Base-by-base conservation (phyloP, 2,888 invertebrate genomes). In the Spatulosminthurus flaviceps region DNA sequence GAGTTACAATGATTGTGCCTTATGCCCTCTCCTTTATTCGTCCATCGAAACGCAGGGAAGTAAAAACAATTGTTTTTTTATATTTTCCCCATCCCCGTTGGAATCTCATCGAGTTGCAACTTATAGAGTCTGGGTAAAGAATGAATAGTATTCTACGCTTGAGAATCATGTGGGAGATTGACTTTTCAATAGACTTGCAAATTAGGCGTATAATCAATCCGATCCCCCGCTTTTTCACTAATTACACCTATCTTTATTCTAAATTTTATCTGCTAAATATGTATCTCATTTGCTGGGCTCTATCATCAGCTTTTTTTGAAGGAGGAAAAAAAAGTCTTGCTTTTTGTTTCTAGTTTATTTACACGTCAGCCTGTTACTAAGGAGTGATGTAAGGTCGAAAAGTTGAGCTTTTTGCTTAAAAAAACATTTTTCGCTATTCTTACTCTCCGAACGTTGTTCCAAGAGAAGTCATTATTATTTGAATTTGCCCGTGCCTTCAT, bases 161-260 rank as follows among this genome's bases (percentile, higher is more conserved):
- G 19, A 51, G 51, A 51, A 51, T 22, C 13, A 64, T 64, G 64
- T 64, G 26, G 64, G 64, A 64, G 64, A 24, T 64, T 11, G 19
- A 19, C 26, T 22, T 22, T 64, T 64, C 26, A 64, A 64, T 24
- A 64, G 11, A 64, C 64, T 11, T 11, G 24, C 26, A 64, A 51
- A 64, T 64, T 64, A 64, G 64, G 24, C 64, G 5, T 4, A 64
- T 24, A 64, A 64, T 64, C 26, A 24, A 64, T 24, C 64, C 26
- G 22, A 26, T 24, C 26, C 26, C 64, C 64, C 64, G 1, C 22
- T 7, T 24, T 64, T 64, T 64, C 24, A 4, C 64, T 64, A 64
- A 64, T 64, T 64, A 64, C 24, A 19, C 64, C 24, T 64, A 64
- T 64, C 64, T 24, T 64, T 26, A 21, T n/a, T 9, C 4, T 64